Evolutionary conservation across 2,888 invertebrate species (phyloP).

Genomic region (Megamerina dolium): DNA sequence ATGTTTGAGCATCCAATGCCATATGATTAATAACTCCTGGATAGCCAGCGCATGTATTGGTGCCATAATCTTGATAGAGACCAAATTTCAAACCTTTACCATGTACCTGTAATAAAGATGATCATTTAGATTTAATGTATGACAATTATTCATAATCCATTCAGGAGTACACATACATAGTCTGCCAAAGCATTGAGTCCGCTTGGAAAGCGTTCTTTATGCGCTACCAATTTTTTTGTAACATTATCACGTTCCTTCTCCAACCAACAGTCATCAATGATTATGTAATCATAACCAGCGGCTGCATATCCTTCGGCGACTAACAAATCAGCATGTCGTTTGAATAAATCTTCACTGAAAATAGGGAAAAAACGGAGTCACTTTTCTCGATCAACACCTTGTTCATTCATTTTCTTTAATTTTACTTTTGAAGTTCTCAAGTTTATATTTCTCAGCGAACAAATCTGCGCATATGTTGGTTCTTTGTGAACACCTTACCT

Average conservation of each 20-base stretch:
- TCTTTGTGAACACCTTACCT: constrained; percentile 52
- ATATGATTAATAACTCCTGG: constrained; percentile 64
- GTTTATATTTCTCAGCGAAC: no score
- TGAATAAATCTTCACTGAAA: constrained; percentile 58
- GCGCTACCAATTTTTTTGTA: constrained; percentile 58
- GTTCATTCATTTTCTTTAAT: not conserved
- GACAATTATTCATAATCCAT: not conserved
- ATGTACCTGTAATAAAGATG: constrained; percentile 55
- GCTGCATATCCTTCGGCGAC: constrained; percentile 62
- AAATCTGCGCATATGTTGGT: no score
- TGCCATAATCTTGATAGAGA: constrained; percentile 74
- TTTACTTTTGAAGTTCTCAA: not conserved
- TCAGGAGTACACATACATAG: constrained; percentile 53
- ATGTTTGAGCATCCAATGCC: constrained; percentile 64
- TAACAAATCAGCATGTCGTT: constrained; percentile 57
- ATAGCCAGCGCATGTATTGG: constrained; percentile 69
- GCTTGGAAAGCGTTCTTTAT: constrained; percentile 63
- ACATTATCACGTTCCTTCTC: constrained; percentile 55
- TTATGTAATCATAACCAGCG: constrained; percentile 68
- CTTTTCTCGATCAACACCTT: no score
- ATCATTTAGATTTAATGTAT: not conserved
- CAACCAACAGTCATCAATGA: constrained; percentile 74
- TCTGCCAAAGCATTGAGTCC: constrained; percentile 67
- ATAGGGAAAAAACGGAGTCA: not conserved
- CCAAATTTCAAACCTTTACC: constrained; percentile 67